These are phyloP conservation scores for Zaprionus camerounensis DNA, from an alignment of 1,140 invertebrate species.

Conservation along the genomic window DNA sequence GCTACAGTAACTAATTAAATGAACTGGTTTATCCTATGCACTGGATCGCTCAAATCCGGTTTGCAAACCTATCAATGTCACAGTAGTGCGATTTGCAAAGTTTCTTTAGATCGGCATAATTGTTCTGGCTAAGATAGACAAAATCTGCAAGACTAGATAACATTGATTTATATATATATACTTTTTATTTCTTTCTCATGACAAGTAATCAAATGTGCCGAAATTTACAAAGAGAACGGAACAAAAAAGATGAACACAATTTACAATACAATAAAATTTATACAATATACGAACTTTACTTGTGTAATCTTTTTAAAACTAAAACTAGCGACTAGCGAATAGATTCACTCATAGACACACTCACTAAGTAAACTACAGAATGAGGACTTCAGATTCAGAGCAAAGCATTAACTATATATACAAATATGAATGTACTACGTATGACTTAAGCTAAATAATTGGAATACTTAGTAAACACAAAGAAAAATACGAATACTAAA, in stretches of 20 bases:
- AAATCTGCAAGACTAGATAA: conserved; percentile 21
- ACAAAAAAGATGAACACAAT: conserved; percentile 39
- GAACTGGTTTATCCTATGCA: not conserved
- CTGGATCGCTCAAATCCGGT: not conserved
- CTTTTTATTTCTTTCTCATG: conserved; percentile 29
- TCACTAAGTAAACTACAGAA: conserved; percentile 30
- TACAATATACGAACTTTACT: conserved; percentile 49
- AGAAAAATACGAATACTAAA: conserved; percentile 3
- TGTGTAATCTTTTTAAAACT: conserved; percentile 38
- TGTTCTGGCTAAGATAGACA: conserved; percentile 18
- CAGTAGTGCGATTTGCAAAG: not conserved
- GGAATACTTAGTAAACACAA: conserved; percentile 14
- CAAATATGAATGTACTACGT: conserved; percentile 37
- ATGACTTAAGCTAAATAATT: conserved; percentile 44
- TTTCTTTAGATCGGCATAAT: conserved; percentile 8
- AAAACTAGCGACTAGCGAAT: conserved; percentile 39
- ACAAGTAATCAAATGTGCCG: conserved; percentile 51
- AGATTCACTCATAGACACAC: conserved; percentile 30
- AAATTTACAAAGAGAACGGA: conserved; percentile 40
- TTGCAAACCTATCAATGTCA: not conserved
- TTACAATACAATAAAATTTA: conserved; percentile 55
- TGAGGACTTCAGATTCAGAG: conserved; percentile 47
- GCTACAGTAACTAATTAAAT: not conserved
- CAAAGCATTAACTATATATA: conserved; percentile 41
- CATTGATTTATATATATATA: conserved; percentile 20